These are phyloP conservation scores for Girardia tigrina DNA, from an alignment of 2,888 invertebrate genomes.

Conservation along the genomic window DNA sequence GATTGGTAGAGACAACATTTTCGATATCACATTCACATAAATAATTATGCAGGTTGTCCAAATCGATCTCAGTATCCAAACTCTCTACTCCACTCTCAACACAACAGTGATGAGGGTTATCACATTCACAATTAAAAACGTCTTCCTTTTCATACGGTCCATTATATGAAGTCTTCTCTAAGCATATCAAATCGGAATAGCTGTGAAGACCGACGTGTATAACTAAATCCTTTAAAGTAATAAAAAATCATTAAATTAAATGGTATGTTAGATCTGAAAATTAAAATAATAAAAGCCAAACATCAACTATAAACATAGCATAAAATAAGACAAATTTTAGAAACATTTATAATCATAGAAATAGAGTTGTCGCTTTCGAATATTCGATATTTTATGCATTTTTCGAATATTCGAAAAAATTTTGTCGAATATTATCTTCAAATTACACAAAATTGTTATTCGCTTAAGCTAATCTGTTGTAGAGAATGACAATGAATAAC, in stretches of 20 bases:
- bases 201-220: not conserved
- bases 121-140: not conserved
- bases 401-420: too few relatives aligned
- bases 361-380: too few relatives aligned
- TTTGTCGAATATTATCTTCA: too few relatives aligned
- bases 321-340: too few relatives aligned
- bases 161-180: not conserved
- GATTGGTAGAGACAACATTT: not conserved
- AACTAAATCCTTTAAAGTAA: not conserved
- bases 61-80: not conserved
- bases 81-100: not conserved
- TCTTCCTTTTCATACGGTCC: not conserved
- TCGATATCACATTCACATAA: not conserved
- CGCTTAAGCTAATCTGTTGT: too few relatives aligned
- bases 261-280: not conserved
- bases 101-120: not conserved
- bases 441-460: too few relatives aligned
- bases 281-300: not conserved
- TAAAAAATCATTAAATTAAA: not conserved
- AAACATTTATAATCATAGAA: too few relatives aligned
- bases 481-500: too few relatives aligned
- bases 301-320: too few relatives aligned
- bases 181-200: not conserved
- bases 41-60: not conserved
- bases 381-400: too few relatives aligned